phyloP scores from a whole-genome alignment of 2,888 invertebrate genomes.

The Nephrotoma guestfalica region DNA sequence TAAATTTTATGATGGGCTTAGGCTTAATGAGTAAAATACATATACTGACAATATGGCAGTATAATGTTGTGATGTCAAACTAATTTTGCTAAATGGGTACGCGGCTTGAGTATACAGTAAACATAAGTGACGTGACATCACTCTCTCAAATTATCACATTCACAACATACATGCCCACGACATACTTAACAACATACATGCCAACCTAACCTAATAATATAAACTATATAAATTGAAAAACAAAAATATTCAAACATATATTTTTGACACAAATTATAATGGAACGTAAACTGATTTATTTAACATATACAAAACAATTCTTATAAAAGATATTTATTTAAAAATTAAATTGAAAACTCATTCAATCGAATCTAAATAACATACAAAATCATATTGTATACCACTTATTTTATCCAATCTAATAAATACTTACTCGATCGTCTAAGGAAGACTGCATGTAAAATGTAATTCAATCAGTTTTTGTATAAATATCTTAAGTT shows the following conservation, averaged over 20 bases:
- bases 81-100: too few species aligned
- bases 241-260: neutral
- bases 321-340: neutral
- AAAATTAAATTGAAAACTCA: neutral
- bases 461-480: slow-evolving; percentile 4
- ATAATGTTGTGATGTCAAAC: too few species aligned
- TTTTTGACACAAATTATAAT: neutral
- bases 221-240: too few species aligned
- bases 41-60: too few species aligned
- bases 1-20: too few species aligned
- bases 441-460: slow-evolving; percentile 12
- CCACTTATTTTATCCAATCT: neutral
- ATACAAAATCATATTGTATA: neutral
- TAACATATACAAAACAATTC: neutral
- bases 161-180: too few species aligned
- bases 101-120: too few species aligned
- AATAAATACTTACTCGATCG: slow-evolving; percentile 12
- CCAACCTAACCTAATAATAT: too few species aligned
- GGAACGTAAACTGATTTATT: neutral
- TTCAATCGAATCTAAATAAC: neutral
- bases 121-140: too few species aligned
- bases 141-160: too few species aligned
- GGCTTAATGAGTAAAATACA: too few species aligned
- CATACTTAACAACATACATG: too few species aligned
- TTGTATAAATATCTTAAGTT: neutral